Evolutionary conservation across 2,888 invertebrate genomes (phyloP), one percentile per base, ranked within the genome.

Genomic region (Lacanobia oleracea): DNA sequence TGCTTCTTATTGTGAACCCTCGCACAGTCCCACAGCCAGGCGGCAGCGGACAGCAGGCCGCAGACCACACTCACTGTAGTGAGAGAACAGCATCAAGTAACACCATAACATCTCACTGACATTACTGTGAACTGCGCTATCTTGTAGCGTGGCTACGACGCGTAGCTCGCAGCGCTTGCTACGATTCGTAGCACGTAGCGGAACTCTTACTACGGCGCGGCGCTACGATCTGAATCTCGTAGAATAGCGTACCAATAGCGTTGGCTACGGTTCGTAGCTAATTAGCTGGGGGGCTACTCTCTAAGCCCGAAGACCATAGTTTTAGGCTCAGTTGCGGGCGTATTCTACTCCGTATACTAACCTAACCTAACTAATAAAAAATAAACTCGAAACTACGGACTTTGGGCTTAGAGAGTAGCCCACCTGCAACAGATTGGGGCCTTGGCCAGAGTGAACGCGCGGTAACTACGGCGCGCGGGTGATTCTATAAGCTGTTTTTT

Each of bases 1-100:
- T 82, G 79, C 78, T 79, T 66, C 75, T 85, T 79, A 83, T 69
- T 75, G 43, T 45, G 71, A 61, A 14, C n/a, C 45, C 37, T 40
- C 12, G 4, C 16, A 56, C 40, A 6, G 21, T 23, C 2, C 8
- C 18, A 9, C 16, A 16, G 6, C 45, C 7, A 16, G 43, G 14
- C 14, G 14, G 43, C 43, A 54, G 9, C 27, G 18, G 16, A 33
- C 4, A 33, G 43, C 43, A 43, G 14, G 14, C 43, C 27, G 18
- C 27, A 27, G 27, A 18, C 27, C 27, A 27, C 3, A 9, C 27
- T 54, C 3, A 9, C 27, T 54, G 3, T 7, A 23, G 23, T 21
- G 7, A 14, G 14, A 27, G 0, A 16, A 16, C 14, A 54, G 8
- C 27, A 54, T 23, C 16, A 27, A 53, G 27, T 27, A 27, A 27